Conservation (phyloP, 2,113 vertebrate genomes). For the rabbit (Oryctolagus cuniculus) region mOryCun1.1 NC_091434.1:65755001-65755500, state of each 20-base stretch:
- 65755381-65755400: slow-evolving; percentile 1
- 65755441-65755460: not conserved
- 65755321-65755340: not conserved
- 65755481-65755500: not conserved
- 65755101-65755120: not conserved
- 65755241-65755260: not conserved
- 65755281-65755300: not conserved
- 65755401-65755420: slow-evolving; percentile 1
- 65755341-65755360: not conserved
- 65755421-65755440: slow-evolving; percentile 8
- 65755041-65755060: not conserved
- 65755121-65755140: not conserved
- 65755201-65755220: not conserved
- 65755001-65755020: slow-evolving; percentile 1
- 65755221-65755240: not conserved
- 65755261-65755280: not conserved
- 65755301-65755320: not conserved
- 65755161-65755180: not conserved
- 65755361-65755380: not conserved
- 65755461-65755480: slow-evolving; percentile 19
- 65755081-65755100: slow-evolving; percentile 40
- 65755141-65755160: not conserved
- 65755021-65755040: not conserved
- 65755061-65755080: not conserved
- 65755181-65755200: not conserved